phyloP scores from a whole-genome alignment of 2,888 invertebrate genomes.

The Phasia obesa region DNA sequence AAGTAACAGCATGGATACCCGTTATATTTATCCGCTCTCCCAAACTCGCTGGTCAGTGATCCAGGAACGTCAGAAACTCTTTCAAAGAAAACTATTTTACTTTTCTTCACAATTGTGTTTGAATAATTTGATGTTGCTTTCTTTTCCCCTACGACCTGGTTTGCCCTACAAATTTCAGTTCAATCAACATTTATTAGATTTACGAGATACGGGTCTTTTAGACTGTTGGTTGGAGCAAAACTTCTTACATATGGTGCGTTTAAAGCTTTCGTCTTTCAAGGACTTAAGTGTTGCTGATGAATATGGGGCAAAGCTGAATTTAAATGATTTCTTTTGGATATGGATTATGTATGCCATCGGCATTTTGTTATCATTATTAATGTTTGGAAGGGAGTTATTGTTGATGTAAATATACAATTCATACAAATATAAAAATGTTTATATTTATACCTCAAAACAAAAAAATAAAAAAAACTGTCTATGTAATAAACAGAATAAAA shows the following conservation, averaged over 20 bases:
- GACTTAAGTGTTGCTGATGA: constrained; percentile 53
- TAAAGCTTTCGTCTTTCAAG: constrained; percentile 45
- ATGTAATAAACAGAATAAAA: background rate
- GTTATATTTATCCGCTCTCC: constrained; percentile 56
- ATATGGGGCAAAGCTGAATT: constrained; percentile 1
- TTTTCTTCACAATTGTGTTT: constrained; percentile 53
- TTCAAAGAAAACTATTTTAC: constrained; percentile 61
- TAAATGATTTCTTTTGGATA: constrained; percentile 63
- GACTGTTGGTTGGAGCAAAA: constrained; percentile 59
- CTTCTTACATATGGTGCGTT: constrained; percentile 62
- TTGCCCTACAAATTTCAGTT: constrained; percentile 59
- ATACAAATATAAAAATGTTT: constrained; percentile 1
- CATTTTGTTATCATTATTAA: background rate
- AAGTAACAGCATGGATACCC: constrained; percentile 51
- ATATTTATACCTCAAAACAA: too few species aligned
- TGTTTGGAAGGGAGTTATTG: constrained; percentile 42
- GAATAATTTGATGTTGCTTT: constrained; percentile 11
- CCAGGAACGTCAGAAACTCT: constrained; percentile 55
- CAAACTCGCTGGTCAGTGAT: constrained; percentile 57
- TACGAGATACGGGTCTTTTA: constrained; percentile 61
- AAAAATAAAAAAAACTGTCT: background rate
- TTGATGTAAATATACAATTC: background rate
- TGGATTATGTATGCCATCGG: constrained; percentile 47
- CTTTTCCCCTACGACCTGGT: constrained; percentile 59
- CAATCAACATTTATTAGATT: constrained; percentile 61